Conservation (phyloP, 2,797 vertebrate genomes). For the Limosa lapponica region DNA sequence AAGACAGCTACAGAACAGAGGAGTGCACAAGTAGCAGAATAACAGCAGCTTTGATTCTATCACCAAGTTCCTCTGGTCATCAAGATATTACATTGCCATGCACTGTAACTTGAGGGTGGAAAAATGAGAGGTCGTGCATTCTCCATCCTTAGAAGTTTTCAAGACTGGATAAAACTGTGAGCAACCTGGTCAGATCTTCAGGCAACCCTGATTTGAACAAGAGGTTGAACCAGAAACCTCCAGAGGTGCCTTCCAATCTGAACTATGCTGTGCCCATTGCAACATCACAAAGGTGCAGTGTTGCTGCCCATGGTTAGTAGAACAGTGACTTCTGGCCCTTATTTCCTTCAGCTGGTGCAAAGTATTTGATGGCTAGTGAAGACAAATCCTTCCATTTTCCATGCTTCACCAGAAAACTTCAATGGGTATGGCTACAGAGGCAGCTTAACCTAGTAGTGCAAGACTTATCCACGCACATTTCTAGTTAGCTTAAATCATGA, state of each 20-base stretch:
- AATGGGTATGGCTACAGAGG: background rate
- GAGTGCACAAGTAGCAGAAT: background rate
- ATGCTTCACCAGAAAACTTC: background rate
- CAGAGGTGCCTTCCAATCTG: background rate
- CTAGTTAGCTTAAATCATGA: background rate
- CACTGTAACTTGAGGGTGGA: background rate
- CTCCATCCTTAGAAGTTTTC: background rate
- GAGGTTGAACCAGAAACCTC: background rate
- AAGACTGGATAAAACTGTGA: background rate
- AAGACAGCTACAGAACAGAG: background rate
- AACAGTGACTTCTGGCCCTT: background rate
- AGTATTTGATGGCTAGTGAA: background rate
- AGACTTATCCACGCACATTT: background rate
- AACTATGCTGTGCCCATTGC: background rate
- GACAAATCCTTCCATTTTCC: background rate
- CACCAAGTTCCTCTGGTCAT: background rate
- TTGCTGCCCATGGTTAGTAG: background rate
- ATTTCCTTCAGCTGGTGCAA: background rate
- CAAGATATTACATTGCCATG: background rate
- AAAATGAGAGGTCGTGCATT: background rate
- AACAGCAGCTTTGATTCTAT: background rate
- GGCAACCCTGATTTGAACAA: background rate
- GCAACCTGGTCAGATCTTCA: background rate
- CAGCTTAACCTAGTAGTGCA: background rate
- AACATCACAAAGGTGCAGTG: background rate